Conservation (phyloP, 2,888 invertebrate genomes). For the Toxonevra muliebris region DNA sequence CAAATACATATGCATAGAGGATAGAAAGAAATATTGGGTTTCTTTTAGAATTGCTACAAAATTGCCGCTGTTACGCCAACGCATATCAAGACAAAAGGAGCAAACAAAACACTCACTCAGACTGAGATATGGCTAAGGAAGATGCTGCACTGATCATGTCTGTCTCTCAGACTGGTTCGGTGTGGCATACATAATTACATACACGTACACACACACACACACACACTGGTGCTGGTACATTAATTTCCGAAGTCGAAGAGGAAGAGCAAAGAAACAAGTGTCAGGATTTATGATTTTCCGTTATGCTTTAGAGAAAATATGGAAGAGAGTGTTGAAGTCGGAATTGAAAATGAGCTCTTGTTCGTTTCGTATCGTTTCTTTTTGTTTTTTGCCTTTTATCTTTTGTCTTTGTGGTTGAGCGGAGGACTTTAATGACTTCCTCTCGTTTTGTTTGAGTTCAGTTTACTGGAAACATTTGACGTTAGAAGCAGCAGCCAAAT, state of each 20-base stretch:
- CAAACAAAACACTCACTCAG: background rate
- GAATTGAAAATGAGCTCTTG: constrained; percentile 24
- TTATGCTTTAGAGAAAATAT: constrained; percentile 43
- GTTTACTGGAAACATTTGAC: constrained; percentile 5
- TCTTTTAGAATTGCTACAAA: constrained; percentile 6
- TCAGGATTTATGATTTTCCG: constrained; percentile 47
- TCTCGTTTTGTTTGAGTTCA: constrained; percentile 29
- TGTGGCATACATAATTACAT: too few species aligned
- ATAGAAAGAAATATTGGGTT: constrained; percentile 16
- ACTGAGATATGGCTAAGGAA: too few species aligned
- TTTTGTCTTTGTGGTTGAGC: constrained; percentile 9
- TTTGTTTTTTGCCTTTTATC: background rate
- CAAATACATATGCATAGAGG: constrained; percentile 10
- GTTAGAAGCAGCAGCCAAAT: constrained; percentile 6
- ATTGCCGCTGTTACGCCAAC: constrained; percentile 23
- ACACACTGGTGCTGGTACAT: constrained; percentile 11
- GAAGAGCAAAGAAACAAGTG: constrained; percentile 48
- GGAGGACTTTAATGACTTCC: constrained; percentile 45
- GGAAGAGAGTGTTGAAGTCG: constrained; percentile 41
- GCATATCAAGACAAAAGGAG: background rate
- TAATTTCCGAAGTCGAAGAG: constrained; percentile 15
- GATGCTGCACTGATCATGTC: too few species aligned
- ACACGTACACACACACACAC: background rate
- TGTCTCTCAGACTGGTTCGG: too few species aligned
- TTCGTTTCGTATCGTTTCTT: constrained; percentile 2